A percentile compares a stretch with the other conserved stretches of the same genome.
Conservation (phyloP, 1,140 invertebrate genomes). For the Pachypeltis micranthus region DNA sequence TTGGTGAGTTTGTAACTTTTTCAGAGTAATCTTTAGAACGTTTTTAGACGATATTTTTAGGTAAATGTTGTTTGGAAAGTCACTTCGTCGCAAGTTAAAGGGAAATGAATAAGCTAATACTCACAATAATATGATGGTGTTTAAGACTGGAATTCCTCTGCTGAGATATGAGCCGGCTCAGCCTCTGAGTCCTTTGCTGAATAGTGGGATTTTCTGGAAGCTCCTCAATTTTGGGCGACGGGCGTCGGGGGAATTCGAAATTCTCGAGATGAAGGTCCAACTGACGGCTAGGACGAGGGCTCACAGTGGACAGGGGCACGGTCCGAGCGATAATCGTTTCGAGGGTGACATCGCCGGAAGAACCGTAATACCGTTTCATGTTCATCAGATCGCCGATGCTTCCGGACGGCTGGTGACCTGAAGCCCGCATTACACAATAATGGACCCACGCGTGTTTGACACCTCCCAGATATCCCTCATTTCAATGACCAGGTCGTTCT, state of each 20-base stretch:
- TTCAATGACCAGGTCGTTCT: too few relatives aligned
- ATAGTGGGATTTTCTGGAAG: constrained; percentile 33
- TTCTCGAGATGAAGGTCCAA: neutral
- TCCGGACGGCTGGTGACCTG: constrained; percentile 31
- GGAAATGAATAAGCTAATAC: too few relatives aligned
- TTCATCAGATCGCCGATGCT: constrained; percentile 71
- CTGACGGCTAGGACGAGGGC: constrained; percentile 32
- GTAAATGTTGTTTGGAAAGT: too few relatives aligned
- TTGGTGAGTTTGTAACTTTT: too few relatives aligned
- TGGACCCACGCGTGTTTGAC: constrained; percentile 5
- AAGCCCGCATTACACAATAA: neutral
- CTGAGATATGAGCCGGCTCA: constrained; percentile 49
- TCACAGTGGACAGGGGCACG: constrained; percentile 58
- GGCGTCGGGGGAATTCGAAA: constrained; percentile 23
- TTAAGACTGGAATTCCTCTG: constrained; percentile 15
- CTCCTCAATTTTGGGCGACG: constrained; percentile 27
- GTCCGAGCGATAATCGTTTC: constrained; percentile 43
- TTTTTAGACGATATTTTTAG: too few relatives aligned
- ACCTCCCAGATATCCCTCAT: too few relatives aligned
- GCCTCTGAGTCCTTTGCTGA: constrained; percentile 49
- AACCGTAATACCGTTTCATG: constrained; percentile 50
- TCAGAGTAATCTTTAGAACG: too few relatives aligned
- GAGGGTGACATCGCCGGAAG: constrained; percentile 13
- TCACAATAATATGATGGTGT: neutral
- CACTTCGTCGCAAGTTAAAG: too few relatives aligned